Percentiles rank a stretch among this genome's conserved stretches.
Evolutionary conservation across 2,797 vertebrate genomes (phyloP).

Genomic region (Diplodus puntazzo): DNA sequence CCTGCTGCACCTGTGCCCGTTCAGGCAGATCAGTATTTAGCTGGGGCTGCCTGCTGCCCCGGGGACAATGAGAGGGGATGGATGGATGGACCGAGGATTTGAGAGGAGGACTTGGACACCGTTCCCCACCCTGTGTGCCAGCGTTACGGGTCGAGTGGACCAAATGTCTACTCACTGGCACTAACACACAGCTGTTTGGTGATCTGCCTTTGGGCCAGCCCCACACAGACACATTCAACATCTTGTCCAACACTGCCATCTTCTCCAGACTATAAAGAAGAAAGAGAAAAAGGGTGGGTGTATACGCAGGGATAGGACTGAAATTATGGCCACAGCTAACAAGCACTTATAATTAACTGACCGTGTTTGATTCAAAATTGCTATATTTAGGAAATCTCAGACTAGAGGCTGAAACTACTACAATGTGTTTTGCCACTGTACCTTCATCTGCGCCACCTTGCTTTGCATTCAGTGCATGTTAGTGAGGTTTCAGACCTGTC

Average conservation of each 20-base stretch:
- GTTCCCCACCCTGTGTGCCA: slow-evolving; percentile 73
- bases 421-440: slow-evolving; percentile 9
- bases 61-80: slow-evolving; percentile 73
- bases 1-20: slow-evolving; percentile 81
- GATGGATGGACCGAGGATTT: slow-evolving; percentile 74
- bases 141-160: slow-evolving; percentile 78
- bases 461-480: slow-evolving; percentile 44
- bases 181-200: slow-evolving; percentile 81
- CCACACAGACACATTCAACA: slow-evolving; percentile 57
- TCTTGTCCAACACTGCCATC: slow-evolving; percentile 61
- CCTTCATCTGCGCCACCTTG: background rate
- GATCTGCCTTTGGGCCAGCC: slow-evolving; percentile 76
- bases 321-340: slow-evolving; percentile 22
- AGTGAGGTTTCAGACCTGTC: slow-evolving; percentile 37
- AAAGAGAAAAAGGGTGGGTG: slow-evolving; percentile 5
- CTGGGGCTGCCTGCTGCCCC: slow-evolving; percentile 71
- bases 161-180: slow-evolving; percentile 79
- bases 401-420: background rate
- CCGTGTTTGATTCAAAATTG: slow-evolving; percentile 11
- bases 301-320: background rate
- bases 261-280: slow-evolving; percentile 32
- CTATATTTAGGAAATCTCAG: background rate
- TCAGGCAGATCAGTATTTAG: slow-evolving; percentile 84
- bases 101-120: slow-evolving; percentile 77
- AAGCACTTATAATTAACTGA: slow-evolving; percentile 28